Evolutionary conservation across 2,797 vertebrate genomes (phyloP).

Genomic region (Spea hammondii): DNA sequence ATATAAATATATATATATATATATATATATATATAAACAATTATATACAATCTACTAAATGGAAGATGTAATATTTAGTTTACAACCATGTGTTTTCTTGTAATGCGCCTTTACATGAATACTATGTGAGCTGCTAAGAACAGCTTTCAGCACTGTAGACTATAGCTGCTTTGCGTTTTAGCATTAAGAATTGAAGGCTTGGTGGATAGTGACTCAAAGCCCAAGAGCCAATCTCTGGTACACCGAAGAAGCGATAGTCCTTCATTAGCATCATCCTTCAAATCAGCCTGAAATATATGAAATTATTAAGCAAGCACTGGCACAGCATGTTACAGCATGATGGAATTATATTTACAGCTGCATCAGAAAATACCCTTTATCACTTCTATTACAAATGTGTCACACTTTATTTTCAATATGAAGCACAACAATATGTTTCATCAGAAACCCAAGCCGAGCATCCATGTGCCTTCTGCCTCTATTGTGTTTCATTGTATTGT

Average conservation of each 20-base stretch:
- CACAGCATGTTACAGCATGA: conserved; percentile 31
- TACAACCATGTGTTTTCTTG: background rate
- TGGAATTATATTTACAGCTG: conserved; percentile 46
- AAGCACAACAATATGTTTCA: conserved; percentile 4
- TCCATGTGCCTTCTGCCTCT: conserved; percentile 22
- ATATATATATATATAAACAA: too few relatives aligned
- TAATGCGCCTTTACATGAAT: background rate
- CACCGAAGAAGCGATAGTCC: background rate
- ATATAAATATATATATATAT: too few relatives aligned
- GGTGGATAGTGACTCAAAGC: too few relatives aligned
- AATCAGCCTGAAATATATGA: conserved; percentile 38
- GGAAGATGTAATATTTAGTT: background rate
- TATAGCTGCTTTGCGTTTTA: too few relatives aligned
- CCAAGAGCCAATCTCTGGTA: background rate
- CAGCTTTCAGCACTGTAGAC: too few relatives aligned
- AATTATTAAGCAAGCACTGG: conserved; percentile 34
- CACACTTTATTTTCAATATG: conserved; percentile 42
- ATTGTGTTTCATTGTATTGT: conserved; percentile 30
- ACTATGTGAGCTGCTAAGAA: too few relatives aligned
- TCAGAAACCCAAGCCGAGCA: background rate
- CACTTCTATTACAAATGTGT: conserved; percentile 48
- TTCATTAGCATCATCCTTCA: conserved; percentile 38
- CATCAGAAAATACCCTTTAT: conserved; percentile 34
- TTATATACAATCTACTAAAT: background rate
- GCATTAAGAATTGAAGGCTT: too few relatives aligned